These are phyloP conservation scores for Scolopax mira DNA, from an alignment of 2,113 vertebrate species.

Conservation along the genomic window DNA sequence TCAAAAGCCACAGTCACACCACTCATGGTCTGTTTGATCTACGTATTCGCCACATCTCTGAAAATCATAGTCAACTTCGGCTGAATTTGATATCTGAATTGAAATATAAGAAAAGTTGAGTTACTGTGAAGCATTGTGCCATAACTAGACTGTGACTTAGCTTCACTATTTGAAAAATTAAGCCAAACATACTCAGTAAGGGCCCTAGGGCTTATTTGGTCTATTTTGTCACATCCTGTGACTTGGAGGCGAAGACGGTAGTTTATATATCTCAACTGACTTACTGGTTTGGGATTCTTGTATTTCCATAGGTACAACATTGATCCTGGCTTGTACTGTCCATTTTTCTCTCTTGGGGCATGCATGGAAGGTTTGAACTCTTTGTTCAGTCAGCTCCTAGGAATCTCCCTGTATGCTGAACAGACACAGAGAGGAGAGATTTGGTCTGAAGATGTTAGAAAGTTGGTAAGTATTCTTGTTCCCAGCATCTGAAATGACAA, in stretches of 20 bases:
- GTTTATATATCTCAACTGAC: neutral
- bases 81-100: neutral
- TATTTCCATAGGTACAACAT: slow-evolving; percentile 86
- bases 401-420: slow-evolving; percentile 87
- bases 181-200: neutral
- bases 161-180: neutral
- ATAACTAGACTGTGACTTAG: neutral
- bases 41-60: neutral
- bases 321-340: slow-evolving; percentile 92
- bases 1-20: neutral
- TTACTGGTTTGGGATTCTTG: neutral
- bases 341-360: slow-evolving; percentile 90
- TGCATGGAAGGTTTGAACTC: slow-evolving; percentile 96
- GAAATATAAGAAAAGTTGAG: neutral
- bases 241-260: neutral
- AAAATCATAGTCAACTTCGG: neutral
- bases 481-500: neutral
- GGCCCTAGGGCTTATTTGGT: neutral
- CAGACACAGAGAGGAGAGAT: slow-evolving; percentile 87
- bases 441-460: slow-evolving; percentile 92
- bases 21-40: neutral
- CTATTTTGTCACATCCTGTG: neutral
- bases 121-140: neutral
- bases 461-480: slow-evolving; percentile 81
- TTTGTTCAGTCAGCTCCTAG: slow-evolving; percentile 87